Conservation (phyloP, 1,140 invertebrate genomes). For the Drosophila lacteicornis region DNA sequence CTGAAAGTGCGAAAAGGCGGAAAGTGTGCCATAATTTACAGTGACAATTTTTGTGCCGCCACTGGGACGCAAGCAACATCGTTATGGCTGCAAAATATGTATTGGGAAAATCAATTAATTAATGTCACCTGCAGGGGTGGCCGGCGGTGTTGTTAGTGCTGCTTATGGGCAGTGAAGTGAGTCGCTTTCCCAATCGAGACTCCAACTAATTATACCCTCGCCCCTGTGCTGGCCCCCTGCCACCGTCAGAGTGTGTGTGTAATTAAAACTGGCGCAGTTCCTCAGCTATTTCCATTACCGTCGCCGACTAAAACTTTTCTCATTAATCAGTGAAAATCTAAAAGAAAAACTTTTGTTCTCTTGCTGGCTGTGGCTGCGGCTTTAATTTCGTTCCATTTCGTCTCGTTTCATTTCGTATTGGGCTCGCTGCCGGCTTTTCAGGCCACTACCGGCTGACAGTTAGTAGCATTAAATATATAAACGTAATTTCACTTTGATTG, state of each 20-base stretch:
- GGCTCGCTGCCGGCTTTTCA: conserved; percentile 55
- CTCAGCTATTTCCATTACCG: conserved; percentile 56
- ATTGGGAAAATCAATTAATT: conserved; percentile 77
- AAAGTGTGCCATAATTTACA: conserved; percentile 29
- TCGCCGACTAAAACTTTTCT: conserved; percentile 80
- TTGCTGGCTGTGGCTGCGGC: conserved; percentile 42
- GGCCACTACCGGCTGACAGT: conserved; percentile 18
- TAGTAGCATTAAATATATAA: conserved; percentile 82
- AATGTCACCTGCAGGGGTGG: conserved; percentile 71
- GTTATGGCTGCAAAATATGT: conserved; percentile 23
- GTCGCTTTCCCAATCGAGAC: conserved; percentile 64
- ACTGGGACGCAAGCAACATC: conserved; percentile 5
- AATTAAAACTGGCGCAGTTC: conserved; percentile 80
- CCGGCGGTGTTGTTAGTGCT: conserved; percentile 15
- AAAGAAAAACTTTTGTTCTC: conserved; percentile 82
- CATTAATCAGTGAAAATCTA: conserved; percentile 84
- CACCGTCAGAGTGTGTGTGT: conserved; percentile 38
- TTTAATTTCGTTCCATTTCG: conserved; percentile 69
- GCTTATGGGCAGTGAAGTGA: conserved; percentile 57
- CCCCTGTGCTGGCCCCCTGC: not conserved
- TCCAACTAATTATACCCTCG: conserved; percentile 68
- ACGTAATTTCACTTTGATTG: conserved; percentile 83
- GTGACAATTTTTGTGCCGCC: conserved; percentile 30
- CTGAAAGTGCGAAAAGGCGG: conserved; percentile 50
- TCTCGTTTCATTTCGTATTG: conserved; percentile 53